Evolutionary conservation across 2,797 vertebrate species (phyloP).

Genomic region (Zalophus californianus): DNA sequence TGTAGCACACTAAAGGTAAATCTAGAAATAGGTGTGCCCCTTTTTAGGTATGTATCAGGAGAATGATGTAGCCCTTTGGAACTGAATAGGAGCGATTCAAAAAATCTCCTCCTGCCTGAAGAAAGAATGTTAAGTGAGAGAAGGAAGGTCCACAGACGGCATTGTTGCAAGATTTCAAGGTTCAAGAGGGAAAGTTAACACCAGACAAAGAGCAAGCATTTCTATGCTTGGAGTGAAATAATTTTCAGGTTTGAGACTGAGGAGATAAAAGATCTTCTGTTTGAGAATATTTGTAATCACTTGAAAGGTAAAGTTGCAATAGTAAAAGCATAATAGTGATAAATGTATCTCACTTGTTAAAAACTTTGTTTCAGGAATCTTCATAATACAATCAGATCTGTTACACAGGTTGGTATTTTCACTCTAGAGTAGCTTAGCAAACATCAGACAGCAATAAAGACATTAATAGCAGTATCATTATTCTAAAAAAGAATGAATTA

Average conservation of each 20-base stretch:
- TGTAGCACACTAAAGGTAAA: neutral
- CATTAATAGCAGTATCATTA: neutral
- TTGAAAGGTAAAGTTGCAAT: slow-evolving; percentile 31
- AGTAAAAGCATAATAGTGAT: neutral
- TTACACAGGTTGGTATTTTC: neutral
- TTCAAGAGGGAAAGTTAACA: neutral
- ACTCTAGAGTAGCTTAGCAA: neutral
- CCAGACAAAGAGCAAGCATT: neutral
- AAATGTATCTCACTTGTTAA: neutral
- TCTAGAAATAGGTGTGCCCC: neutral
- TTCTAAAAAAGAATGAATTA: neutral
- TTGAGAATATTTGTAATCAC: neutral
- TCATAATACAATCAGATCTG: neutral
- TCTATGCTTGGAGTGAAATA: neutral
- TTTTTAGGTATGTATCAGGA: neutral
- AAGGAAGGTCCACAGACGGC: neutral
- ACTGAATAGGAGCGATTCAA: neutral
- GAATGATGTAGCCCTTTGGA: neutral
- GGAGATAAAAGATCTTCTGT: slow-evolving; percentile 8
- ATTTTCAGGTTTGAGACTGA: slow-evolving; percentile 24
- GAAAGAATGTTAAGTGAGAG: neutral
- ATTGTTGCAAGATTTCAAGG: neutral
- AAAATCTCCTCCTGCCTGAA: neutral
- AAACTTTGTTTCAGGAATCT: neutral
- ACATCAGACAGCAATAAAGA: neutral